phyloP scores from a whole-genome alignment of 2,797 vertebrate genomes.

The Vireo griseus region DNA sequence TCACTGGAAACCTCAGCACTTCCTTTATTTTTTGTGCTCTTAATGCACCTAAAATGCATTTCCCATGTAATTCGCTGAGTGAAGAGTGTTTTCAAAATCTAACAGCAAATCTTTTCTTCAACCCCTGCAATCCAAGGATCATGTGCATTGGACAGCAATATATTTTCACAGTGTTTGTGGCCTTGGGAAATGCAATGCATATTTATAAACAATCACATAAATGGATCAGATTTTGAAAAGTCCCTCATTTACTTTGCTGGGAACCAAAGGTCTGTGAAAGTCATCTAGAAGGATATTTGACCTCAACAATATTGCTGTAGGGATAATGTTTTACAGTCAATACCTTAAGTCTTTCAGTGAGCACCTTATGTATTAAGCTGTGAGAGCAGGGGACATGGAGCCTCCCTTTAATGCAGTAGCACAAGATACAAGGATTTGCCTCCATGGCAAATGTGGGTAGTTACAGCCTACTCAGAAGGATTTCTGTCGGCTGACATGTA shows the following conservation, averaged over 20 bases:
- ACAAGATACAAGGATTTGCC: neutral
- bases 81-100: neutral
- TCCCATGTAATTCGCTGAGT: neutral
- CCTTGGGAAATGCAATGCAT: neutral
- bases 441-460: neutral
- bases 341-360: neutral
- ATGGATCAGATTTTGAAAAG: fast-evolving
- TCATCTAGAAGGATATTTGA: neutral
- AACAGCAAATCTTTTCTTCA: neutral
- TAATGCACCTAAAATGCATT: neutral
- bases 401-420: neutral
- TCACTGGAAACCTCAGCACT: neutral
- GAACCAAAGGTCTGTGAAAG: neutral
- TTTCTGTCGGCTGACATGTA: neutral
- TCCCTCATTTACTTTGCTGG: neutral
- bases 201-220: neutral
- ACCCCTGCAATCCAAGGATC: neutral
- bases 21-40: neutral
- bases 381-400: neutral
- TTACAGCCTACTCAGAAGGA: neutral
- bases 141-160: neutral
- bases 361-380: neutral
- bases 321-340: neutral
- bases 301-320: neutral
- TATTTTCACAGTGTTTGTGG: neutral